Conservation (phyloP, 2,113 vertebrate genomes). For the Ceuthmochares aereus region DNA sequence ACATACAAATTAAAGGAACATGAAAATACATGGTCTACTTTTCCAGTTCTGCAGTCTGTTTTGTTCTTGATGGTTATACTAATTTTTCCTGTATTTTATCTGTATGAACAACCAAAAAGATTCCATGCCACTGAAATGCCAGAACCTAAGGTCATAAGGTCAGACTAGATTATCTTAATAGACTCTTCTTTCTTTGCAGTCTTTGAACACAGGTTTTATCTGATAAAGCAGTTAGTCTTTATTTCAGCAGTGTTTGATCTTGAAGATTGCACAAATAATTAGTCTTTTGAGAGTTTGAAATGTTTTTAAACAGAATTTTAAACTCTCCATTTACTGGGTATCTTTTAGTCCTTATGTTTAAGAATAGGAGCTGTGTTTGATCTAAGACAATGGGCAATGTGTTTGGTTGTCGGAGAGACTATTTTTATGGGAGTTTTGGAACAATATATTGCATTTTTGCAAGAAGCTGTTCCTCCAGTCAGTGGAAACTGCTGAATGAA, state of each 20-base stretch:
- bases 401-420: neutral
- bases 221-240: neutral
- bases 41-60: neutral
- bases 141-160: constrained; percentile 18
- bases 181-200: neutral
- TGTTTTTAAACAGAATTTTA: constrained; percentile 1
- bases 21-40: neutral
- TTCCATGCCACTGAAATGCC: neutral
- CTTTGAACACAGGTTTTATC: neutral
- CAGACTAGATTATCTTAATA: neutral
- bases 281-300: neutral
- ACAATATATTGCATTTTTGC: neutral
- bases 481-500: neutral
- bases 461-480: neutral
- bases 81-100: neutral
- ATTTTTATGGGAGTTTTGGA: neutral
- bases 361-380: neutral
- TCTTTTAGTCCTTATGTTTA: constrained; percentile 12
- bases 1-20: constrained; percentile 31
- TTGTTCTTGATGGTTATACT: neutral
- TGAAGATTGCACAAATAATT: neutral
- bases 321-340: neutral
- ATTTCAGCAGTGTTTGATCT: constrained; percentile 36
- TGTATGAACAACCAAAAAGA: neutral
- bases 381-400: neutral